Evolutionary conservation across 2,888 invertebrate species (phyloP), one percentile per base, ranked within the genome.

Genomic region (Adelphocoris suturalis): DNA sequence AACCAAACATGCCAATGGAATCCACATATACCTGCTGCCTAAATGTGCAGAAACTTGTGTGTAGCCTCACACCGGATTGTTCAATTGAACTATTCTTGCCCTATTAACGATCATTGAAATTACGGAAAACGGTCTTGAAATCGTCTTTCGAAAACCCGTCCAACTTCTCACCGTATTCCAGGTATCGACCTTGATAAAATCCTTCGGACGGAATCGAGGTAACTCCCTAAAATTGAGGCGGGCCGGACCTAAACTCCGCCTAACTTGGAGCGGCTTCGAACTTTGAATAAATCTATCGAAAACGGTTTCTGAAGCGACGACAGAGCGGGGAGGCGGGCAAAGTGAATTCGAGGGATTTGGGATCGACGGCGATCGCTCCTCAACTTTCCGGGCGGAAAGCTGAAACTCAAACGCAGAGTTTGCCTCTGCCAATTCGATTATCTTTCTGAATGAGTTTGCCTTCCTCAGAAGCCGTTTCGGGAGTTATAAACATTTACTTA

Each of bases 241-340:
- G 27, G 7, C 78, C 48, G 37, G 48, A 19, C 11, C 46, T 11
- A 37, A 37, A 37, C 37, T 37, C 7, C 37, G 3, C 37, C 7
- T 37, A 37, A 47, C n/a, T 80, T 1, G 5, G 48, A 46, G 46
- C n/a, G 11, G 19, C 16, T n/a, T 37, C 37, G 37, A 16, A 57
- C 57, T 57, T 57, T n/a, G 57, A 57, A 57, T 57, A 57, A 57
- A 57, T n/a, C n/a, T 57, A 57, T n/a, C 57, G 19, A n/a, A 16
- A 57, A n/a, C 5, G n/a, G 57, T 57, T 57, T 57, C 7, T 16
- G 57, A n/a, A n/a, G 12, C 14, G n/a, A 57, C 0, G 57, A 1
- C 0, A 5, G 57, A n/a, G 16, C 1, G 57, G 16, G 57, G 19
- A 57, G 37, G 37, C 37, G 16, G 57, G 16, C 57, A 57, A 57